These are phyloP conservation scores for Chiloscyllium plagiosum DNA, from an alignment of 2,113 vertebrate species.

Conservation along the genomic window DNA sequence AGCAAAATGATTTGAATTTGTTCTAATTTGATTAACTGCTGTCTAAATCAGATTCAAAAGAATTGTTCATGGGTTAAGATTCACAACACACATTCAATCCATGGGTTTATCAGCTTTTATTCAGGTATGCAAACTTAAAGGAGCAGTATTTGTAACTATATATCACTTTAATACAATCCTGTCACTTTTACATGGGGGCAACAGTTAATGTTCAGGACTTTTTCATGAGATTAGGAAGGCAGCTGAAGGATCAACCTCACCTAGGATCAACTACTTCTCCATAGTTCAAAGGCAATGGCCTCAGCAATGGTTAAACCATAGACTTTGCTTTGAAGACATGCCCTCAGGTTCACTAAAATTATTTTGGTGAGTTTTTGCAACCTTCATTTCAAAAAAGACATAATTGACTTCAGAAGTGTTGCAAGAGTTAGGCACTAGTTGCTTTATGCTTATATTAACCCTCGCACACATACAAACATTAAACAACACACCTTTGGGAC, in stretches of 20 bases:
- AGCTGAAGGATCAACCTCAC: slow-evolving; percentile 57
- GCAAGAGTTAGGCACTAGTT: not conserved
- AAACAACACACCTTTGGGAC: not conserved
- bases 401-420: slow-evolving; percentile 7
- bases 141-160: slow-evolving; percentile 33
- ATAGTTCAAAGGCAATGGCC: slow-evolving; percentile 61
- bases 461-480: not conserved
- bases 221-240: slow-evolving; percentile 54
- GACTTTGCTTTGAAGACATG: slow-evolving; percentile 68
- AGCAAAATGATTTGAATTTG: not conserved
- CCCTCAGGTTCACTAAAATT: slow-evolving; percentile 75
- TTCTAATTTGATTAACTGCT: slow-evolving; percentile 18
- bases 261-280: slow-evolving; percentile 56
- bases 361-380: slow-evolving; percentile 56
- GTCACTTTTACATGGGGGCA: slow-evolving; percentile 43
- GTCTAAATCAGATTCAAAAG: not conserved
- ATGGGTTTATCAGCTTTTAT: slow-evolving; percentile 10
- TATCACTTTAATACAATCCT: slow-evolving; percentile 41
- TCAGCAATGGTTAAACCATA: slow-evolving; percentile 54
- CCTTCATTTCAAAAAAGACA: not conserved
- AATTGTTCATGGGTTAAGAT: not conserved
- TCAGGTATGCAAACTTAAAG: not conserved
- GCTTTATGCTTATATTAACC: not conserved
- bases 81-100: slow-evolving; percentile 14
- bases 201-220: slow-evolving; percentile 49